Evolutionary conservation across 2,113 vertebrate species (phyloP), one percentile per base, ranked within the genome.

Genomic region (Periophthalmodon schlosseri): DNA sequence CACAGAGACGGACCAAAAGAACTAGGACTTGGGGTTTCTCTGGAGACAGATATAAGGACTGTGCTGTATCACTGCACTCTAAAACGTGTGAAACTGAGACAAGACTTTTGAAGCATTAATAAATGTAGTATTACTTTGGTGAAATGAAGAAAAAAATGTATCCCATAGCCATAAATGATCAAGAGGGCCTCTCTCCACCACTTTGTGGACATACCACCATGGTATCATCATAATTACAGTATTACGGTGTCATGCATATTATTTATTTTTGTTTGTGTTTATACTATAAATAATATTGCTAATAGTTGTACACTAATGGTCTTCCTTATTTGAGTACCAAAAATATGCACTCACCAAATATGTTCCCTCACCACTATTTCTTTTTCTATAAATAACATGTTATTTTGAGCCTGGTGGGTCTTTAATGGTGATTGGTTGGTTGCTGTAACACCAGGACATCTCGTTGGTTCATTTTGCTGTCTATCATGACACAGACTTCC

Each of bases 301-400:
- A 23, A 58, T 16, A 6, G 57, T 28, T 60, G 12, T 60, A 6
- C 24, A 15, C 23, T 28, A 28, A 28, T 60, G 57, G 23, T 24
- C 13, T 15, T 58, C 0, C 54, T 57, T 52, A 23, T 63, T 63
- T 63, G 15, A 61, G 28, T 61, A 15, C 4, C 5, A 28, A 60
- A 14, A 23, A 28, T 28, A 28, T 13, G 12, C 11, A 14, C n/a
- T 21, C 4, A 60, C 28, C 28, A 63, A 65, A 44, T 39, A n/a
- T 39, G 2, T 20, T 13, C 34, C 2, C 33, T 2, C 33, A 4
- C 33, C 24, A 49, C 36, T 61, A 44, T 56, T 61, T 67, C 23
- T 54, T 3, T 54, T 57, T 63, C 86, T 89, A 89, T 81, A 87
- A 90, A 91, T 92, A 92, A 60, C 66, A 2, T 1, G 15, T 64